A percentile compares a stretch with the other conserved stretches of the same genome.
These are phyloP conservation scores for Dione vanillae DNA, from an alignment of 2,888 invertebrate genomes.

Conservation along the genomic window DNA sequence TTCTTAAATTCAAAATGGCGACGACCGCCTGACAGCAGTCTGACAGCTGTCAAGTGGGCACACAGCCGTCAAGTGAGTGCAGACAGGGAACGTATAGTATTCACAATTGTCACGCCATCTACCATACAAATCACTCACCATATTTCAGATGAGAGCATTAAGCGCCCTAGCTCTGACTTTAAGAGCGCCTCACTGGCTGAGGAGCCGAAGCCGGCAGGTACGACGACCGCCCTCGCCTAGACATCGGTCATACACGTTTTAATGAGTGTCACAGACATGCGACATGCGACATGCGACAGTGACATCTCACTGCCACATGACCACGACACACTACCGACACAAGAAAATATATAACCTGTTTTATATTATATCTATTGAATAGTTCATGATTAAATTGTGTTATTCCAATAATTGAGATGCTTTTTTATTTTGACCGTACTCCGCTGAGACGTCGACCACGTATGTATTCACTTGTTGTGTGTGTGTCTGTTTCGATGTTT, in stretches of 20 bases:
- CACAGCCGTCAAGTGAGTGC: conserved; percentile 51
- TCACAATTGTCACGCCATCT: conserved; percentile 64
- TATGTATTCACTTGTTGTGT: conserved; percentile 82
- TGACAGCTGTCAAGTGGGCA: conserved; percentile 16
- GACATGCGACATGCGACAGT: conserved; percentile 76
- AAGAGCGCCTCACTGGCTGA: conserved; percentile 86
- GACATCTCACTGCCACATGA: conserved; percentile 74
- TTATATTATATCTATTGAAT: conserved; percentile 80
- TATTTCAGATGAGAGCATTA: conserved; percentile 89
- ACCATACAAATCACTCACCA: conserved; percentile 79
- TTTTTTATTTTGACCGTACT: conserved; percentile 84
- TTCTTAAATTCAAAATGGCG: background rate
- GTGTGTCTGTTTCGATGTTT: conserved; percentile 83
- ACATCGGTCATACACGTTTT: conserved; percentile 73
- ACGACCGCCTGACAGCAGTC: conserved; percentile 2
- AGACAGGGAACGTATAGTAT: conserved; percentile 69
- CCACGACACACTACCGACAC: conserved; percentile 80
- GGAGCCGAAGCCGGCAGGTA: conserved; percentile 80
- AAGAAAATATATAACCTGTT: conserved; percentile 81
- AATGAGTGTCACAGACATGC: conserved; percentile 74
- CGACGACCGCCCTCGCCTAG: conserved; percentile 78
- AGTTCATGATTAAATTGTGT: conserved; percentile 85
- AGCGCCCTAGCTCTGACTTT: conserved; percentile 94
- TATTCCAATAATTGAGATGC: conserved; percentile 83
- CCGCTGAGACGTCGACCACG: conserved; percentile 83